Evolutionary conservation across 2,888 invertebrate species (phyloP).

Genomic region (Thereva unica): DNA sequence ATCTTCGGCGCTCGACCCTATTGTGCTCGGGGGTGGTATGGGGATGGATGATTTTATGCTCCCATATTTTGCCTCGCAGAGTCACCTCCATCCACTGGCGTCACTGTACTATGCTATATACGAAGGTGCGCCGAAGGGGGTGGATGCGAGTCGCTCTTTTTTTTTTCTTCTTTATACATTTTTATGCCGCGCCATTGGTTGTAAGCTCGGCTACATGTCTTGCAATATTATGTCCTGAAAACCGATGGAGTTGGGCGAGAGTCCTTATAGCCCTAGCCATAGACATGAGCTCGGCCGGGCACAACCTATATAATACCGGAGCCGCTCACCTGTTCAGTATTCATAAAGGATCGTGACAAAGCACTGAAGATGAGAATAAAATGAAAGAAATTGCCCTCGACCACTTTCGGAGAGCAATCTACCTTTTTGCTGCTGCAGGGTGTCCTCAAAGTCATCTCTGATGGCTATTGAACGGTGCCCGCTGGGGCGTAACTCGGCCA

Average conservation of each 20-base stretch:
- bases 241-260: too few relatives aligned
- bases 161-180: conserved; percentile 22
- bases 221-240: conserved; percentile 23
- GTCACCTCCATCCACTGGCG: neutral
- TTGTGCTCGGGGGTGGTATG: neutral
- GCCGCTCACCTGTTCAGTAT: conserved; percentile 40
- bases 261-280: too few relatives aligned
- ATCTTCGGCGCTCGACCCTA: neutral
- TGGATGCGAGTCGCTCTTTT: conserved; percentile 20
- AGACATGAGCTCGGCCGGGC: conserved; percentile 19
- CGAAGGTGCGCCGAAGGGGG: conserved; percentile 12
- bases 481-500: conserved; percentile 20
- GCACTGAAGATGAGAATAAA: conserved; percentile 40
- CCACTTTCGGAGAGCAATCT: neutral
- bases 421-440: conserved; percentile 9
- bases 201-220: conserved; percentile 34
- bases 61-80: conserved; percentile 31
- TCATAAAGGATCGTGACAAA: conserved; percentile 42
- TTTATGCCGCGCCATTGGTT: conserved; percentile 39
- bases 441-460: conserved; percentile 10
- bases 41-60: conserved; percentile 28
- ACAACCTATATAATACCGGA: conserved; percentile 1
- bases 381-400: conserved; percentile 38
- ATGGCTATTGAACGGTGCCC: conserved; percentile 24
- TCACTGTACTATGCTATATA: too few relatives aligned